Evolutionary conservation across 2,797 vertebrate genomes (phyloP), one percentile per base, ranked within the genome.

Genomic region (Scomberomorus guttatus): DNA sequence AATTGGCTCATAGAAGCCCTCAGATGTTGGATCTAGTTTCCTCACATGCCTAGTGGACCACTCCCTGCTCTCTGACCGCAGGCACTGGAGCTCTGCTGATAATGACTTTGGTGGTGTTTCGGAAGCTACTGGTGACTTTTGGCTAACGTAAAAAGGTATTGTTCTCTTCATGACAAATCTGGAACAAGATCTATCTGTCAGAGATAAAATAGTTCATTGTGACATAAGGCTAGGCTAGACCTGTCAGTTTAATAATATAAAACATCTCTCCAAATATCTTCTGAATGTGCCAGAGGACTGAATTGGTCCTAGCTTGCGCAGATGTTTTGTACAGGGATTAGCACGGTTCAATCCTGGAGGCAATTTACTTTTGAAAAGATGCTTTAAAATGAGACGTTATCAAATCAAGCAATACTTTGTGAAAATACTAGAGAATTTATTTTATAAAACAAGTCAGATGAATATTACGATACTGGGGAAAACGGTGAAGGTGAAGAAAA

Each of bases 41-140:
- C 61, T 84, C 29, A 55, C 52, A 27, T 70, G 32, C 66, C 68
- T 73, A 67, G 4, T 48, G 54, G 75, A 76, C 75, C 82, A 66
- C 84, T 86, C 84, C 79, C 84, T 87, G 79, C 67, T 77, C 54
- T 80, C 27, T 65, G 79, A 85, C 84, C 56, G 46, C 69, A 84
- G 64, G 74, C 51, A 18, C 17, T 17, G 46, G 29, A 61, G 61
- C 71, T 14, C 46, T 75, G 72, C 77, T 79, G 54, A 61, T 80
- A 72, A 77, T 44, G 57, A 55, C 57, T 66, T 74, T 75, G 63
- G 37, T 20, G 24, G 29, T 60, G 54, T 54, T 65, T 22, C 42
- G n/a, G 62, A 22, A 80, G 58, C 34, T 63, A 20, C 29, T 20
- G 4, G 34, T 22, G 25, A 39, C 27, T 71, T 14, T 6, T 59